A percentile compares a stretch with the other conserved stretches of the same genome.
Evolutionary conservation across 2,888 invertebrate species (phyloP).

Genomic region (Synergus gifuensis): DNA sequence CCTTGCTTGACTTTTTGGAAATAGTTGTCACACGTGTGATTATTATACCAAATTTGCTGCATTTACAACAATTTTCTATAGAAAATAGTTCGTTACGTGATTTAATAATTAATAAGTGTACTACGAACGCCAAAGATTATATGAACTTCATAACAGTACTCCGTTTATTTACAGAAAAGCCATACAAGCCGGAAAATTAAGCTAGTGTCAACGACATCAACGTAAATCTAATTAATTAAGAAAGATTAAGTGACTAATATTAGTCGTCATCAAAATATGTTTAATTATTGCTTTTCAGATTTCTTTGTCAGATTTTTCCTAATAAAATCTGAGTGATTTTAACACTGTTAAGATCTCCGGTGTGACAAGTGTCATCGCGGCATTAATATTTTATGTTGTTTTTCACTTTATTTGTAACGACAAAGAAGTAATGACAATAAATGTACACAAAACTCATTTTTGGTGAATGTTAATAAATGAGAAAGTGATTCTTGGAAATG

Average conservation of each 20-base stretch:
- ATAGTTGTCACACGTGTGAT: conserved; percentile 5
- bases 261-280: neutral
- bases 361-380: neutral
- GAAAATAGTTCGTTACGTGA: neutral
- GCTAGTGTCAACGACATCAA: neutral
- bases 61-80: neutral
- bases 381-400: neutral
- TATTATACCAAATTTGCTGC: neutral
- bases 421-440: neutral
- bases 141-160: neutral
- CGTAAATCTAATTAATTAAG: conserved; percentile 1
- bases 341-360: neutral
- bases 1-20: neutral
- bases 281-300: neutral
- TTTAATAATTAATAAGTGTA: neutral
- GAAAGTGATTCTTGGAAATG: neutral
- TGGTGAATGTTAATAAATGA: neutral
- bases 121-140: neutral
- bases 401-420: neutral
- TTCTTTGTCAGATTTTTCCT: neutral
- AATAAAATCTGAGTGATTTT: neutral
- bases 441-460: neutral
- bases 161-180: neutral
- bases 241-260: neutral
- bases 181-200: neutral